Percentiles rank a stretch among this genome's conserved stretches.
Conservation (phyloP, 2,113 vertebrate species). For the Proterorhinus semilunaris region DNA sequence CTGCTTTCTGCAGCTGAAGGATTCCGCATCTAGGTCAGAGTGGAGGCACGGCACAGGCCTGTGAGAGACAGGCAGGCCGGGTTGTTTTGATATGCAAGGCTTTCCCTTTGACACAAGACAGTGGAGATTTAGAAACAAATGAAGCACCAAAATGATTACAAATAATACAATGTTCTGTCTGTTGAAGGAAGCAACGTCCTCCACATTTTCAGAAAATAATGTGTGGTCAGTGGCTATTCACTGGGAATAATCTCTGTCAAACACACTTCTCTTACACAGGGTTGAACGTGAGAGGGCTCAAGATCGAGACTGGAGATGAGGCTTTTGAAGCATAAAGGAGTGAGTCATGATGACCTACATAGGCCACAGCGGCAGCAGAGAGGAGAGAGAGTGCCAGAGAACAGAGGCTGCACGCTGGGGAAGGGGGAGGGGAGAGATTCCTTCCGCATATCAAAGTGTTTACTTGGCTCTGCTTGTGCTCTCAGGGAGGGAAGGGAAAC, state of each 20-base stretch:
- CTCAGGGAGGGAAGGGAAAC: slow-evolving; percentile 50
- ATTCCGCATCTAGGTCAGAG: slow-evolving; percentile 62
- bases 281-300: slow-evolving; percentile 65
- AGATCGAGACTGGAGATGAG: slow-evolving; percentile 65
- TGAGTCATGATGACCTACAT: slow-evolving; percentile 82
- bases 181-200: slow-evolving; percentile 1
- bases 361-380: slow-evolving; percentile 45
- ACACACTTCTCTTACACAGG: slow-evolving; percentile 59
- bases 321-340: slow-evolving; percentile 77
- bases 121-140: background rate
- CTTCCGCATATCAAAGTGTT: slow-evolving; percentile 79
- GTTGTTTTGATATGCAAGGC: background rate
- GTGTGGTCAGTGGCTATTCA: slow-evolving; percentile 22
- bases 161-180: background rate
- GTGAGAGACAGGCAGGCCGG: slow-evolving; percentile 7
- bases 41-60: slow-evolving; percentile 31
- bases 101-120: slow-evolving; percentile 5
- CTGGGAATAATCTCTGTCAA: slow-evolving; percentile 35
- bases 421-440: slow-evolving; percentile 54
- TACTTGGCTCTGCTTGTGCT: slow-evolving; percentile 70
- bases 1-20: slow-evolving; percentile 59
- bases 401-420: slow-evolving; percentile 29
- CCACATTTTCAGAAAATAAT: slow-evolving; percentile 26
- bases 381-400: slow-evolving; percentile 48
- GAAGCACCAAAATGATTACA: background rate